These are phyloP conservation scores for Myrmecobius fasciatus DNA, from an alignment of 2,113 vertebrate species.

Conservation along the genomic window DNA sequence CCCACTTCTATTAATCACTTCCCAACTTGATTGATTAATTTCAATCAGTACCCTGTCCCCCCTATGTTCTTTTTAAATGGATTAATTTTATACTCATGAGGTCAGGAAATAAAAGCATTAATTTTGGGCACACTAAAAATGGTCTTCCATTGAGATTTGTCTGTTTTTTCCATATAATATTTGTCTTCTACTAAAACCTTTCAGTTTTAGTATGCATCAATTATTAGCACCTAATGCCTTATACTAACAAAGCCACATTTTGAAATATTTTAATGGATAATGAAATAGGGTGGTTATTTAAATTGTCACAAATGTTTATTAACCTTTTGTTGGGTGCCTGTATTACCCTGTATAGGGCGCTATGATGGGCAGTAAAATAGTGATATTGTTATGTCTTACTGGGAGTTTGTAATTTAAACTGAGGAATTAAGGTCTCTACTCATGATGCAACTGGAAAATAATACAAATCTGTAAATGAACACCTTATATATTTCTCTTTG, in stretches of 20 bases:
- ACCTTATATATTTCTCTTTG: background rate
- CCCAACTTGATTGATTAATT: slow-evolving; percentile 72
- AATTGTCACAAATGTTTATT: slow-evolving; percentile 5
- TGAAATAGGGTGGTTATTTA: background rate
- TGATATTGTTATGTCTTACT: background rate
- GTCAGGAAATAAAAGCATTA: slow-evolving; percentile 59
- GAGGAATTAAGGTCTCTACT: background rate
- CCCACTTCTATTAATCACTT: slow-evolving; percentile 64
- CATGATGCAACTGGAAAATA: background rate
- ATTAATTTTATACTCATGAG: slow-evolving; percentile 74
- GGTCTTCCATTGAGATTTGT: background rate
- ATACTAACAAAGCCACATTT: slow-evolving; percentile 4
- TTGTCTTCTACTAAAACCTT: slow-evolving; percentile 8
- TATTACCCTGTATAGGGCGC: background rate
- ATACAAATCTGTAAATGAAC: background rate
- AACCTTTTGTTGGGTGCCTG: background rate
- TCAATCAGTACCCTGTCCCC: slow-evolving; percentile 72
- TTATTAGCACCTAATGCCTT: background rate
- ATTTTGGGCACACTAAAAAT: slow-evolving; percentile 29
- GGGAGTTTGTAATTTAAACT: background rate
- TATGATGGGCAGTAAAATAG: background rate
- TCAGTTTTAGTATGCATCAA: background rate
- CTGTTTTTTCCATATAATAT: background rate
- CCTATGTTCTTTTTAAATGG: slow-evolving; percentile 75
- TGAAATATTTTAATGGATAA: background rate